Evolutionary conservation across 2,888 invertebrate species (phyloP).

Genomic region (Lasius fuliginosus): DNA sequence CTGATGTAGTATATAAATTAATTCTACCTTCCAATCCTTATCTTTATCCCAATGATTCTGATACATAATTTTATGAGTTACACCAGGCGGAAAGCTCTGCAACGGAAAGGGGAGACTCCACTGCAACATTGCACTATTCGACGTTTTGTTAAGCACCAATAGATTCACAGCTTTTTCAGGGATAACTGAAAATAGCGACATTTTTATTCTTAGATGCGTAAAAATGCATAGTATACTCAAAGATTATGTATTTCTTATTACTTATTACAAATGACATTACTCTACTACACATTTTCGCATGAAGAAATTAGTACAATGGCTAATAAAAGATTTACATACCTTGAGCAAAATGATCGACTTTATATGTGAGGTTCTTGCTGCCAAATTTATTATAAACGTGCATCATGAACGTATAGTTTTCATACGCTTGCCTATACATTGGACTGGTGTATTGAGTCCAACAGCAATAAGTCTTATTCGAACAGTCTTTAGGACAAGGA

Average conservation of each 20-base stretch:
- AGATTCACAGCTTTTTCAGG: conserved; percentile 87
- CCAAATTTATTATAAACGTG: conserved; percentile 90
- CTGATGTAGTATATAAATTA: neutral
- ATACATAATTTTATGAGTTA: conserved; percentile 87
- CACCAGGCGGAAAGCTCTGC: conserved; percentile 87
- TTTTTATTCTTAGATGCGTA: neutral
- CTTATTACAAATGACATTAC: neutral
- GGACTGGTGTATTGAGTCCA: conserved; percentile 87
- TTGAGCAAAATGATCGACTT: conserved; percentile 88
- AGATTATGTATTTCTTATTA: conserved; percentile 12
- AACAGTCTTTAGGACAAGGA: conserved; percentile 73
- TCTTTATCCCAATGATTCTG: conserved; percentile 86
- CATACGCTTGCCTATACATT: conserved; percentile 87
- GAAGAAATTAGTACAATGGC: neutral
- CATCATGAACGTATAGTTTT: conserved; percentile 88
- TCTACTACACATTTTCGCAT: neutral
- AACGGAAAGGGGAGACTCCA: conserved; percentile 87
- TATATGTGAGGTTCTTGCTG: conserved; percentile 86
- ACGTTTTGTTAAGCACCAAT: conserved; percentile 85
- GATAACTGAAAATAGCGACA: conserved; percentile 84
- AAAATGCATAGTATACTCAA: neutral
- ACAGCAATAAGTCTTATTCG: conserved; percentile 83
- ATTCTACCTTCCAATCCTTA: conserved; percentile 86
- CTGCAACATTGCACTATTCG: conserved; percentile 86
- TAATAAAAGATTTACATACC: conserved; percentile 82